Evolutionary conservation across 2,797 vertebrate genomes (phyloP).

Genomic region (Glyptemys insculpta): DNA sequence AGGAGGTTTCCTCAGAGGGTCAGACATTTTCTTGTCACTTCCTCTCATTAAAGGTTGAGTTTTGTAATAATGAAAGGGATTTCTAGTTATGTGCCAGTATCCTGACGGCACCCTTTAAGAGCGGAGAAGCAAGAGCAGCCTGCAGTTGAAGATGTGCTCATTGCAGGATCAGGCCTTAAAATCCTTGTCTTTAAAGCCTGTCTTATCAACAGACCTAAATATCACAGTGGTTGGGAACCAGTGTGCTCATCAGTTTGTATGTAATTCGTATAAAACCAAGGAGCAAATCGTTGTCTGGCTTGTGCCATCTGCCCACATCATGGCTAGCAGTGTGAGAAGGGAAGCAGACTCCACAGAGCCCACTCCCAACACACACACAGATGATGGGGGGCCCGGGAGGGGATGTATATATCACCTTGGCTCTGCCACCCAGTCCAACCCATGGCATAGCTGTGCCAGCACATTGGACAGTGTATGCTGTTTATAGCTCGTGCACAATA

Average conservation of each 20-base stretch:
- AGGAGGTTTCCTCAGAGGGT: neutral
- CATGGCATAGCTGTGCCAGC: neutral
- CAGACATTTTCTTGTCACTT: neutral
- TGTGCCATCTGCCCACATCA: neutral
- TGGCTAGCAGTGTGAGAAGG: neutral
- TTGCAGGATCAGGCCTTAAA: neutral
- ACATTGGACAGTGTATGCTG: neutral
- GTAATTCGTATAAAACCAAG: neutral
- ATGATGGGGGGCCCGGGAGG: neutral
- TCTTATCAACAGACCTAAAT: neutral
- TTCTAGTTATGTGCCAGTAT: no score
- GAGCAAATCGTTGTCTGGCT: neutral
- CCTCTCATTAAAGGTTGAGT: neutral
- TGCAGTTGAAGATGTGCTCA: neutral
- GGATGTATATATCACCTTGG: neutral
- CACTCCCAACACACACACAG: neutral
- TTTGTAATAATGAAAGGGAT: neutral
- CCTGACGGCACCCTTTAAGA: neutral
- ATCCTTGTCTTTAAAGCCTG: fast-evolving
- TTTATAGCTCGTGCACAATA: neutral
- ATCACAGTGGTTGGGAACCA: neutral
- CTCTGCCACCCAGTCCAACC: neutral
- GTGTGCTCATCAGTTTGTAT: neutral
- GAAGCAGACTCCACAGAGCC: neutral
- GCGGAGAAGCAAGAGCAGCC: neutral